Base-by-base conservation (phyloP, 1,140 invertebrate species). In the Physella acuta region DNA sequence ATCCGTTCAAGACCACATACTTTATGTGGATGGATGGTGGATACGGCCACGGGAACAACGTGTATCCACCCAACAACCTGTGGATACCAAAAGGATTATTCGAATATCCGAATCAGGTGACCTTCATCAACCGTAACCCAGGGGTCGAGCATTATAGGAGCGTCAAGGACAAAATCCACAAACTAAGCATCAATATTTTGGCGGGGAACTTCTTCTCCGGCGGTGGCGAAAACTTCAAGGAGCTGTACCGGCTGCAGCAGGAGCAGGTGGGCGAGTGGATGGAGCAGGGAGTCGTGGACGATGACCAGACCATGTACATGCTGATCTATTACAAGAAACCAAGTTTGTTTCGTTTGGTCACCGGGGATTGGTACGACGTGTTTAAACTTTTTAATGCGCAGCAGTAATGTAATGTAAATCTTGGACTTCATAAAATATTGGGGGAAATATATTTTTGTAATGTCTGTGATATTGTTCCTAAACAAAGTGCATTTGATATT, bases 1-100 rank as follows among this genome's bases (percentile, higher is more conserved):
- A 59, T 34, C 71, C 71, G 17, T 73, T 73, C 56, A 59, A 66
- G 3, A 60, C 34, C 3, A 24, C 30, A n/a, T 66, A 66, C 34
- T 73, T 70, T 26, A 30, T 66, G 30, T 73, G 71, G 71, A 0
- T 73, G 16, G 71, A 73, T 37, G 60, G 53, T 8, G 71, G 71
- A 0, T 73, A 73, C 37, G 71, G 71, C 5, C 51, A 65, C 31
- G 71, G 71, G n/a, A 37, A 70, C 17, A 55, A 69, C 37, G 51
- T 69, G 4, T 63, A 61, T 69, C 71, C 71, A 14, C 4, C 5
- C 8, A 63, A 70, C 49, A 61, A 58, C 11, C n/a, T 73, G 1
- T 73, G 71, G 71, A 70, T 53, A 37, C 71, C 71, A 17, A 17
- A 37, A 28, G 20, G 53, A 8, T 28, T 66, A 11, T 36, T 62